Conservation (phyloP, 2,113 vertebrate species). For the Carlito syrichta region DNA sequence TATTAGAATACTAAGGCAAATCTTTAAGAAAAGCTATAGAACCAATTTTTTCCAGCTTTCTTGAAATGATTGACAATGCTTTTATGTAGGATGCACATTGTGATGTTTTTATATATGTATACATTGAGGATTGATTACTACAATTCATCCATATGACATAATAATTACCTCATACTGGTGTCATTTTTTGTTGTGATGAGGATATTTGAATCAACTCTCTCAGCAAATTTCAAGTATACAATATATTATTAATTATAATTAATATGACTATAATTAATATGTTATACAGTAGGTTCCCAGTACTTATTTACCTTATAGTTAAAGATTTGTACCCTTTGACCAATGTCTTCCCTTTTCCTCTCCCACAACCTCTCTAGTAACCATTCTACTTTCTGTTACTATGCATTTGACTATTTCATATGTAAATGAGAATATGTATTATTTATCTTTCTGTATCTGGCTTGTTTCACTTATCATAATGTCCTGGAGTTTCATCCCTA, state of each 20-base stretch:
- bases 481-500: neutral
- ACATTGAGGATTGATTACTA: neutral
- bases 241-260: neutral
- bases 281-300: neutral
- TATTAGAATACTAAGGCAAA: neutral
- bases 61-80: neutral
- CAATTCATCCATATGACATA: neutral
- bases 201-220: neutral
- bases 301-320: neutral
- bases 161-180: neutral
- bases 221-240: neutral
- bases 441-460: neutral
- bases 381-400: neutral
- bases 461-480: neutral
- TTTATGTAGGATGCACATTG: neutral
- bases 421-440: neutral
- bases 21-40: conserved; percentile 33
- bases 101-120: neutral
- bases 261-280: neutral
- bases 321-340: neutral
- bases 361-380: neutral
- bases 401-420: neutral
- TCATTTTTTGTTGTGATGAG: neutral
- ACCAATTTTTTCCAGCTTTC: neutral
- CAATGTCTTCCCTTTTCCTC: neutral